Evolutionary conservation across 2,888 invertebrate genomes (phyloP).

Genomic region (Luperina nickerlii): DNA sequence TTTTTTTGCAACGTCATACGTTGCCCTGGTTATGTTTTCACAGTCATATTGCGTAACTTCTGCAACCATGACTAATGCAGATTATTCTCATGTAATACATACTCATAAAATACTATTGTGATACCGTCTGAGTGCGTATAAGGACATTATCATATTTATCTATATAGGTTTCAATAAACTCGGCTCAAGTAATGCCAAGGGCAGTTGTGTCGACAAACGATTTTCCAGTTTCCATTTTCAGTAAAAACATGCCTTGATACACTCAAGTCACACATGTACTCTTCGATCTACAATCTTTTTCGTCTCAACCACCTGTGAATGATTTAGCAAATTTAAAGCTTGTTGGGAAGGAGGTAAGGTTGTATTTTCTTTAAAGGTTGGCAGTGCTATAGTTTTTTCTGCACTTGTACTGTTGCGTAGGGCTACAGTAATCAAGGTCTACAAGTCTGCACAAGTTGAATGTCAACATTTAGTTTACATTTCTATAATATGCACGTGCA

Average conservation of each 20-base stretch:
- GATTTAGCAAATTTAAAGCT: slow-evolving; percentile 49
- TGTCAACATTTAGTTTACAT: slow-evolving; percentile 87
- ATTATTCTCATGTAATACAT: slow-evolving; percentile 9
- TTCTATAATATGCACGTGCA: slow-evolving; percentile 70
- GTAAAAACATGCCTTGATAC: slow-evolving; percentile 84
- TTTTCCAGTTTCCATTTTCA: slow-evolving; percentile 90
- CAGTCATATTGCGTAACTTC: slow-evolving; percentile 11
- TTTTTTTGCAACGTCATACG: not conserved
- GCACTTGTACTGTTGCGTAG: slow-evolving; percentile 67
- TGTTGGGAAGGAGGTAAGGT: slow-evolving; percentile 57
- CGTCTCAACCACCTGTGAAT: slow-evolving; percentile 50
- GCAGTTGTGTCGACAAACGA: slow-evolving; percentile 74
- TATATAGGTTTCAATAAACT: slow-evolving; percentile 60
- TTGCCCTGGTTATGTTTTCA: not conserved
- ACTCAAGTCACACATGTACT: slow-evolving; percentile 73
- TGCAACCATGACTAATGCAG: slow-evolving; percentile 16
- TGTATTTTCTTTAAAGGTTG: slow-evolving; percentile 57
- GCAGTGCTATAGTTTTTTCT: slow-evolving; percentile 66
- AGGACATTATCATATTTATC: slow-evolving; percentile 50
- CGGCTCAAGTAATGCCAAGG: slow-evolving; percentile 85
- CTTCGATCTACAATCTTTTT: slow-evolving; percentile 40
- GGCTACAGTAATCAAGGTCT: slow-evolving; percentile 86
- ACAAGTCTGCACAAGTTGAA: slow-evolving; percentile 84
- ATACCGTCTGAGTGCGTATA: slow-evolving; percentile 22
- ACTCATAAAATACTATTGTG: slow-evolving; percentile 10